Evolutionary conservation across 2,888 invertebrate species (phyloP).

Genomic region (Athrips mouffetella): DNA sequence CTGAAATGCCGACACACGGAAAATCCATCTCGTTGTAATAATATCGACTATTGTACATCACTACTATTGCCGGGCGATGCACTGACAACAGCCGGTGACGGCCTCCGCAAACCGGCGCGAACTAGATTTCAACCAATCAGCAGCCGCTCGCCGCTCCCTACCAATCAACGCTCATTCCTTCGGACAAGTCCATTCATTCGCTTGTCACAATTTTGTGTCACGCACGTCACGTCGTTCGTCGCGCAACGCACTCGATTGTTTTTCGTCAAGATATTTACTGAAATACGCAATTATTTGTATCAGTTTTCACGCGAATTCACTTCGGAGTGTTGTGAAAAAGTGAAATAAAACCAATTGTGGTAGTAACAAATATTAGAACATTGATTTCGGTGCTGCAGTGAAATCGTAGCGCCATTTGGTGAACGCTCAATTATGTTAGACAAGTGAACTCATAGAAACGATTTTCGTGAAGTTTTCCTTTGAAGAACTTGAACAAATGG

Average conservation of each 20-base stretch:
- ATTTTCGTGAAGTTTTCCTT: conserved; percentile 5
- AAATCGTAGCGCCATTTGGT: conserved; percentile 6
- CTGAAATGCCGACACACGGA: no score
- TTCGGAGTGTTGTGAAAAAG: neutral
- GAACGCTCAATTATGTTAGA: conserved; percentile 64
- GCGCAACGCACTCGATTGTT: conserved; percentile 6
- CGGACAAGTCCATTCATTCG: conserved; percentile 43
- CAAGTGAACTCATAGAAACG: conserved; percentile 32
- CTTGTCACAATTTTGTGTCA: conserved; percentile 37
- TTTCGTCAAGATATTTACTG: neutral
- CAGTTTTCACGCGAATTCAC: neutral
- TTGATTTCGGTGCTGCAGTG: conserved; percentile 1
- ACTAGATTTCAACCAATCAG: conserved; percentile 69
- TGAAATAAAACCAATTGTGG: no score
- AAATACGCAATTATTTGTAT: neutral
- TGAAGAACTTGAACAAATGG: conserved; percentile 52
- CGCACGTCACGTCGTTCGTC: conserved; percentile 25
- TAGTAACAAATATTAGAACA: neutral
- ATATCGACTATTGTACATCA: conserved; percentile 39
- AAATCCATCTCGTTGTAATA: conserved; percentile 12
- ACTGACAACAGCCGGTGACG: conserved; percentile 65
- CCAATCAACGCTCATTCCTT: conserved; percentile 64
- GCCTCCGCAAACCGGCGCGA: conserved; percentile 65
- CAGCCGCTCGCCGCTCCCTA: conserved; percentile 55
- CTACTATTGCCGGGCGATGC: conserved; percentile 52